Evolutionary conservation across 1,140 invertebrate species (phyloP).

Genomic region (Calliphora vicina): DNA sequence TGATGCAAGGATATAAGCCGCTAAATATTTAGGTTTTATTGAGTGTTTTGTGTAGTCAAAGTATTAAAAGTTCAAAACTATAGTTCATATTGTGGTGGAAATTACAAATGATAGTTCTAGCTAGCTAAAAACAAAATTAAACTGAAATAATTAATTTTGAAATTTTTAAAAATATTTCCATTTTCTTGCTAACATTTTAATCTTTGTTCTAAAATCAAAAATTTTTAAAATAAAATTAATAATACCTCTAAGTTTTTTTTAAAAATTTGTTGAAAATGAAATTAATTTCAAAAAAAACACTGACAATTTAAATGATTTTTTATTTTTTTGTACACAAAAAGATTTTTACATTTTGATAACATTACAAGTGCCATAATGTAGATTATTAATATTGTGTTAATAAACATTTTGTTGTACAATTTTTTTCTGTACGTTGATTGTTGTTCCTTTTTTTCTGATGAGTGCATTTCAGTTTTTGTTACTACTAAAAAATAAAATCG

Average conservation of each 20-base stretch:
- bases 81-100: not conserved
- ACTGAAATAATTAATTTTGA: no score
- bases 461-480: not conserved
- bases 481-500: constrained; percentile 4
- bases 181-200: no score
- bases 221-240: not conserved
- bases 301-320: no score
- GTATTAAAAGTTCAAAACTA: not conserved
- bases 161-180: no score
- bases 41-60: not conserved
- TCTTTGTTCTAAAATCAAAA: no score
- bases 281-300: no score
- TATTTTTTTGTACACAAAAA: not conserved
- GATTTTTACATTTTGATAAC: constrained; percentile 25
- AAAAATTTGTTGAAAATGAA: not conserved
- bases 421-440: not conserved
- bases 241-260: not conserved
- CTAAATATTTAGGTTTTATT: not conserved
- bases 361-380: constrained; percentile 30
- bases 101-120: no score
- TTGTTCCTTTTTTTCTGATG: not conserved
- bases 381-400: constrained; percentile 32
- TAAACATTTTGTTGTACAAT: constrained; percentile 28
- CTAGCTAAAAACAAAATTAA: no score
- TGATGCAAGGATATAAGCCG: no score